Conservation (phyloP, 2,888 invertebrate genomes). For the Antheraea assamensis region DNA sequence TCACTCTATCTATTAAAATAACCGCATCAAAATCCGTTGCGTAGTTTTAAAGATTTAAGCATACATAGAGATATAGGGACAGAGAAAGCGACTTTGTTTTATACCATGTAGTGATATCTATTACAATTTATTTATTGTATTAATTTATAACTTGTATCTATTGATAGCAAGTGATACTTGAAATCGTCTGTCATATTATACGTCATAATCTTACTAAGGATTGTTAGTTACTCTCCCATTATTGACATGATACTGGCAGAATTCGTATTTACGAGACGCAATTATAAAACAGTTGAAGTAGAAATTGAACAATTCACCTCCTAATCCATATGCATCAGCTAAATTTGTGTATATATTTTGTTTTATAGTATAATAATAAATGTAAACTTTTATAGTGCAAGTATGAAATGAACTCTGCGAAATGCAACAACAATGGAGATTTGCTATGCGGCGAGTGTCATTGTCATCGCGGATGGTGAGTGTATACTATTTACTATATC, state of each 20-base stretch:
- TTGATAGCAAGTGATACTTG: not conserved
- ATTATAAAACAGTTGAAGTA: too few species aligned
- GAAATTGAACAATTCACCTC: not conserved
- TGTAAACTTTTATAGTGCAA: conserved; percentile 3
- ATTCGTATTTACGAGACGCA: too few species aligned
- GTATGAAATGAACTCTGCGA: conserved; percentile 56
- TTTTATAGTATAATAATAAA: not conserved
- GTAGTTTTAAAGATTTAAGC: too few species aligned
- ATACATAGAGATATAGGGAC: too few species aligned
- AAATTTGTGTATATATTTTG: not conserved
- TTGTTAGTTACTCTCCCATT: too few species aligned
- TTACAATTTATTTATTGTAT: too few species aligned
- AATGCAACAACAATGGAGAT: conserved; percentile 72
- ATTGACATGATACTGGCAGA: too few species aligned
- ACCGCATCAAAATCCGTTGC: too few species aligned
- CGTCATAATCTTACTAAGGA: too few species aligned
- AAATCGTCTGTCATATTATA: not conserved
- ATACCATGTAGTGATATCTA: too few species aligned
- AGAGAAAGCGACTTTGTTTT: too few species aligned
- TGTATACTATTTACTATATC: conserved; percentile 2
- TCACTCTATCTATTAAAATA: too few species aligned
- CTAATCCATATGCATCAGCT: not conserved
- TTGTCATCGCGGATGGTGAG: conserved; percentile 61
- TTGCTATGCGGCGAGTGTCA: conserved; percentile 60
- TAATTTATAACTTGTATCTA: not conserved